phyloP scores from a whole-genome alignment of 2,888 invertebrate species.

The Leptinotarsa peninsularis region DNA sequence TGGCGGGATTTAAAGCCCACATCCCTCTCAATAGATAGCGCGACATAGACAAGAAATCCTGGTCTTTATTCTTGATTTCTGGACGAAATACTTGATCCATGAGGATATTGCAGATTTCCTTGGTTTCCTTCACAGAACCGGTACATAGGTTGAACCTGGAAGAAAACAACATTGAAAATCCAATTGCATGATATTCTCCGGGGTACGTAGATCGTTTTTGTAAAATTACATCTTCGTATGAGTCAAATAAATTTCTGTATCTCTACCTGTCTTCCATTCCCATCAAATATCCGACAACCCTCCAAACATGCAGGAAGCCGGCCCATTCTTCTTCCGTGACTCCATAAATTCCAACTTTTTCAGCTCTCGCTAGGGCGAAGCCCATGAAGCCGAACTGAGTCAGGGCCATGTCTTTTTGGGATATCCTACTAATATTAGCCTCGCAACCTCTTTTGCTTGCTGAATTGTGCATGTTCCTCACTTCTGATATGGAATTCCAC shows the following conservation, averaged over 20 bases:
- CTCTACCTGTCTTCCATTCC: slow-evolving; percentile 83
- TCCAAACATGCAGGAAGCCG: slow-evolving; percentile 86
- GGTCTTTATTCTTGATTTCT: slow-evolving; percentile 70
- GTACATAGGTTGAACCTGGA: slow-evolving; percentile 79
- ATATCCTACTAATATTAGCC: slow-evolving; percentile 70
- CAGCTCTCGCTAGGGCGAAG: slow-evolving; percentile 69
- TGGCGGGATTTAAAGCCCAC: slow-evolving; percentile 75
- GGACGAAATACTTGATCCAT: slow-evolving; percentile 74
- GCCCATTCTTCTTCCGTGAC: slow-evolving; percentile 75
- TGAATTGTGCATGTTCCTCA: slow-evolving; percentile 76
- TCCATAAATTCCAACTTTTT: slow-evolving; percentile 73
- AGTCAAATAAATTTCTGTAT: neutral
- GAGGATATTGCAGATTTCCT: slow-evolving; percentile 71
- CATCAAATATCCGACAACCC: slow-evolving; percentile 82
- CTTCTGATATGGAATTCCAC: slow-evolving; percentile 77
- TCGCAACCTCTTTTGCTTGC: slow-evolving; percentile 69
- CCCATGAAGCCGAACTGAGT: slow-evolving; percentile 92
- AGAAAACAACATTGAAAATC: slow-evolving; percentile 24
- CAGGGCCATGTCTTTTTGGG: slow-evolving; percentile 86
- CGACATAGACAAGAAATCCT: slow-evolving; percentile 76
- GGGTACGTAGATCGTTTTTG: too few relatives aligned
- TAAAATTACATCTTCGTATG: too few relatives aligned
- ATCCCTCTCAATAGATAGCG: slow-evolving; percentile 75
- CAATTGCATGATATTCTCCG: too few relatives aligned
- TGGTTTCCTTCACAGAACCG: slow-evolving; percentile 73